Conservation (phyloP, 2,888 invertebrate genomes). For the Noctua janthina region DNA sequence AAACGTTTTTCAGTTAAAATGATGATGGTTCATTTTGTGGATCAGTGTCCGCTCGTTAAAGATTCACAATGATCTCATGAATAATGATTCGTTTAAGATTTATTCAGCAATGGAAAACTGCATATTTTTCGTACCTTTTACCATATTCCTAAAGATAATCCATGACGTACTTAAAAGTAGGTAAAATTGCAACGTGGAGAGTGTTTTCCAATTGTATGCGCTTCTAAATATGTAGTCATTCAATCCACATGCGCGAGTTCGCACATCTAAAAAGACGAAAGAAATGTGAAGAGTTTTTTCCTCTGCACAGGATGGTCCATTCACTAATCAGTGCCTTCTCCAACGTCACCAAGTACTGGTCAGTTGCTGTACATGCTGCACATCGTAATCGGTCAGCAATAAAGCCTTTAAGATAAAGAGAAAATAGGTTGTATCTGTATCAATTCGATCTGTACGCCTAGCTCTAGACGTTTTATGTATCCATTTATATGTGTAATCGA, state of each 20-base stretch:
- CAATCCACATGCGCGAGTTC: not conserved
- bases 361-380: constrained; percentile 37
- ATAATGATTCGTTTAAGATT: not conserved
- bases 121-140: not conserved
- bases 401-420: not conserved
- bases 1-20: not conserved
- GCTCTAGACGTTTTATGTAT: not conserved
- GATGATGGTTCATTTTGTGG: not conserved
- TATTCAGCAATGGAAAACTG: not conserved
- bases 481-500: no score
- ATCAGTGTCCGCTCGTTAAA: not conserved
- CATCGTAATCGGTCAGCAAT: not conserved
- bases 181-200: not conserved
- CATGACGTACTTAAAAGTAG: not conserved
- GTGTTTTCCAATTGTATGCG: not conserved
- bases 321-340: constrained; percentile 72
- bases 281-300: constrained; percentile 43
- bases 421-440: not conserved
- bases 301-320: constrained; percentile 57
- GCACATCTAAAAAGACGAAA: constrained; percentile 35
- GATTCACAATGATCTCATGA: not conserved
- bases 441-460: not conserved
- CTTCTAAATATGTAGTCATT: not conserved
- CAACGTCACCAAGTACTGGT: constrained; percentile 70
- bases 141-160: not conserved